These are phyloP conservation scores for Sitta carolinensis DNA, from an alignment of 2,797 vertebrate species.

Conservation along the genomic window DNA sequence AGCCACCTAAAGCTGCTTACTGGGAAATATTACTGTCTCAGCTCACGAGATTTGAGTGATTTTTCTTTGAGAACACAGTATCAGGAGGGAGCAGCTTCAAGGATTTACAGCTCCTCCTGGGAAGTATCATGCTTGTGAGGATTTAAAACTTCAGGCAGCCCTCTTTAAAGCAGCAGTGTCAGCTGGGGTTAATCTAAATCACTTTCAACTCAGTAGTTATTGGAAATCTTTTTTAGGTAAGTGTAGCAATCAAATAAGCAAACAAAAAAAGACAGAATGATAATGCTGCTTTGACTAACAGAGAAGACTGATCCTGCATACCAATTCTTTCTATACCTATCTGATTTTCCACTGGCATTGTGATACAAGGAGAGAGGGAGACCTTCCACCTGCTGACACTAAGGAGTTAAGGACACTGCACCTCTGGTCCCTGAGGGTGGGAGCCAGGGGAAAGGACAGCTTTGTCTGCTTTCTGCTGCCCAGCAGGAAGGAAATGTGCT, in stretches of 20 bases:
- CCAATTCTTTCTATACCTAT: neutral
- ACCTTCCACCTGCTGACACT: neutral
- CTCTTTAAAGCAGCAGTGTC: slow-evolving; percentile 2
- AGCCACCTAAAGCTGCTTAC: neutral
- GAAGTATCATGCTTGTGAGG: slow-evolving; percentile 10
- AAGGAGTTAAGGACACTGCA: neutral
- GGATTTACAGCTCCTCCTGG: slow-evolving; percentile 21
- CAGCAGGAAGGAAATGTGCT: neutral
- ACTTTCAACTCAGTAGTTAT: slow-evolving; percentile 40
- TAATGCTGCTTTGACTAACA: slow-evolving; percentile 52
- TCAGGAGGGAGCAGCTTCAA: slow-evolving; percentile 19
- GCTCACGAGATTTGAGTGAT: neutral
- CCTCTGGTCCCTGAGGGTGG: neutral
- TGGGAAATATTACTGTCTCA: neutral
- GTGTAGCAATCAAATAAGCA: slow-evolving; percentile 55
- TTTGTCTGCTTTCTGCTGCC: neutral
- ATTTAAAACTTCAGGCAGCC: slow-evolving; percentile 36
- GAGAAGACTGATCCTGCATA: neutral
- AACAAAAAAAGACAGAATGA: slow-evolving; percentile 40
- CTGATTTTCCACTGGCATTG: neutral
- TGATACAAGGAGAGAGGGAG: neutral
- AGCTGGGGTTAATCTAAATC: slow-evolving; percentile 51
- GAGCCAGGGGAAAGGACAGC: neutral
- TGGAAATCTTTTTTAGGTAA: slow-evolving; percentile 56
- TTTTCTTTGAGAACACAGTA: slow-evolving; percentile 16